Evolutionary conservation across 2,888 invertebrate species (phyloP).

Genomic region (Drosophila cracens): DNA sequence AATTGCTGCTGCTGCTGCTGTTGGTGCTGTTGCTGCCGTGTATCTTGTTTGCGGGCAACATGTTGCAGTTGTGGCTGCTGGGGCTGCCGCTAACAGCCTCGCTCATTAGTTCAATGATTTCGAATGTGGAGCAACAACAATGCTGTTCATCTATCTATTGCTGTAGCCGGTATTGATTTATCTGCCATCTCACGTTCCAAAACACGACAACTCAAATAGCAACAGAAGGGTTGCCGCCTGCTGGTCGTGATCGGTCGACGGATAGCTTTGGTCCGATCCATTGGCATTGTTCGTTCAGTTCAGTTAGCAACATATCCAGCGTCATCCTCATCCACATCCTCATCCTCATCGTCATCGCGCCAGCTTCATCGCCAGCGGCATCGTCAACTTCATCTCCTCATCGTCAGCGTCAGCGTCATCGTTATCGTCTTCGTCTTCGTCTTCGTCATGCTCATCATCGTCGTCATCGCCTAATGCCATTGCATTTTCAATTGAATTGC

Average conservation of each 20-base stretch:
- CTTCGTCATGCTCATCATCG: slow-evolving; percentile 15
- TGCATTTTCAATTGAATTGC: slow-evolving; percentile 76
- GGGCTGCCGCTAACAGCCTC: slow-evolving; percentile 39
- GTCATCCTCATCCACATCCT: slow-evolving; percentile 13
- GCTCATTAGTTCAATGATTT: slow-evolving; percentile 73
- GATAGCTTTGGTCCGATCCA: slow-evolving; percentile 52
- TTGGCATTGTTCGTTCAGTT: slow-evolving; percentile 48
- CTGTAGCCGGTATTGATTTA: slow-evolving; percentile 71
- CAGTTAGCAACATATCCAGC: slow-evolving; percentile 43
- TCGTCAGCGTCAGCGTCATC: slow-evolving; percentile 12
- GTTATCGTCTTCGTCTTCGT: slow-evolving; percentile 5
- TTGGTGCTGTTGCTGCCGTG: slow-evolving; percentile 34
- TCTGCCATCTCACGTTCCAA: slow-evolving; percentile 74
- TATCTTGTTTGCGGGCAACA: slow-evolving; percentile 37
- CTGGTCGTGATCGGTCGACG: slow-evolving; percentile 74
- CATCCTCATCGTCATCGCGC: slow-evolving; percentile 9
- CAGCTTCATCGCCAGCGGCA: slow-evolving; percentile 25
- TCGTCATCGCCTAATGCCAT: slow-evolving; percentile 63
- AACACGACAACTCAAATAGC: slow-evolving; percentile 43
- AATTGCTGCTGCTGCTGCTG: slow-evolving; percentile 40
- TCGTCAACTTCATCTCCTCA: slow-evolving; percentile 27
- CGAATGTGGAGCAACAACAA: slow-evolving; percentile 68
- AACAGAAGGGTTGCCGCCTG: slow-evolving; percentile 44
- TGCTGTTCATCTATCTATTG: slow-evolving; percentile 50
- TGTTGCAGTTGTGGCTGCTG: slow-evolving; percentile 46